Evolutionary conservation across 2,113 vertebrate genomes (phyloP).

Genomic region (Microcebus lehilahytsara): DNA sequence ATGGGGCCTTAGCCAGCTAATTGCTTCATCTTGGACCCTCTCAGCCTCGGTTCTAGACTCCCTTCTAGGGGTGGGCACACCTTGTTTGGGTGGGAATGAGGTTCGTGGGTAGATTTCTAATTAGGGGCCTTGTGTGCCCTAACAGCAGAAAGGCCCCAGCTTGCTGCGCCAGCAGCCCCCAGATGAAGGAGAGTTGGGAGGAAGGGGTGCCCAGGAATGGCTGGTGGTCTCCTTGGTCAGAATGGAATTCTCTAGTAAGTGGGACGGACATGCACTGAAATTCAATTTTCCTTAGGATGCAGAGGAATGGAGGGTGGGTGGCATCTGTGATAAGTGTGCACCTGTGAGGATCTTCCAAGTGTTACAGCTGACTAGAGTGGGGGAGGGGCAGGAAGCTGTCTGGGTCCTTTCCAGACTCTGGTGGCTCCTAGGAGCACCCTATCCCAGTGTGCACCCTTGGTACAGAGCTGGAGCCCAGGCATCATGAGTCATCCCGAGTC

Average conservation of each 20-base stretch:
- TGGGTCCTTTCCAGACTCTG: not conserved
- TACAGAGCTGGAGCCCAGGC: not conserved
- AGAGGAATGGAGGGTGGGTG: not conserved
- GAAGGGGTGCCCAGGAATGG: not conserved
- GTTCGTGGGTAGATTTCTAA: not conserved
- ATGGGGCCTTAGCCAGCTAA: not conserved
- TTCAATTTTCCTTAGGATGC: not conserved
- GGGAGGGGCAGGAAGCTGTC: not conserved
- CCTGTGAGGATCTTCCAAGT: not conserved
- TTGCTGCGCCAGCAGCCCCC: not conserved
- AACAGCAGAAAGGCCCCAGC: not conserved
- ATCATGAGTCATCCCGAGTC: not conserved
- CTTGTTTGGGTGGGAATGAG: not conserved
- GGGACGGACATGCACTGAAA: not conserved
- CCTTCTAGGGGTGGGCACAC: not conserved
- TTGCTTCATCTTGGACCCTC: not conserved
- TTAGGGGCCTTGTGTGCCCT: not conserved
- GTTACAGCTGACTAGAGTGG: not conserved
- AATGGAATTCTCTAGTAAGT: not conserved
- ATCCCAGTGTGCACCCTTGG: not conserved
- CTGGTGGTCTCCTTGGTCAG: not conserved
- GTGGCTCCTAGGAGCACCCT: not conserved
- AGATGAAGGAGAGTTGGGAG: not conserved
- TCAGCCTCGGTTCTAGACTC: not conserved
- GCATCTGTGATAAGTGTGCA: not conserved